Base-by-base conservation (phyloP, 1,140 invertebrate genomes). In the Formica selysi region DNA sequence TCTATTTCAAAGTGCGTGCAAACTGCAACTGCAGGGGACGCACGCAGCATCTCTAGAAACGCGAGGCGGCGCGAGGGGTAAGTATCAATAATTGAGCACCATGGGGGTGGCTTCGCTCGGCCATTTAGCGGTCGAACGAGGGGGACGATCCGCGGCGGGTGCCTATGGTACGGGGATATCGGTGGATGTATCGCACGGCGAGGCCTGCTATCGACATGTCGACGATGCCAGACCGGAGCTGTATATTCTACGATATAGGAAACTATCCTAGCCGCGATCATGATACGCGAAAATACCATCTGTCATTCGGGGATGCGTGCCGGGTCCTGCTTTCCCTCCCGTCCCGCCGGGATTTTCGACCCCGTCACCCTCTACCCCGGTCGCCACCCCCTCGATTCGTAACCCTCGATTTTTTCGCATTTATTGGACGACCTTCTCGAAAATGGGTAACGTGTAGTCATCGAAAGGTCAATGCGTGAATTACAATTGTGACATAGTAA, bases 151-250 rank as follows among this genome's bases (percentile, higher is more conserved):
- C 87, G 83, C 87, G 85, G 85, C 76, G 86, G 88, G 85, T 86
- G 86, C 86, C 70, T 85, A 90, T 90, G 86, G 89, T 91, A 91
- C 76, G 91, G 90, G 92, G 90, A 91, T 94, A 95, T 94, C 93
- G 92, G 91, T 90, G 91, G 92, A 93, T 94, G 94, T 94, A 94
- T 94, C 94, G 93, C 91, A 90, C 92, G 90, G 90, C 91, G 91
- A 92, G 91, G 93, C 92, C 94, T 95, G 95, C 92, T 95, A 95
- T 95, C 94, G 95, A 95, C 95, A 95, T 95, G 93, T 94, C 93
- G 93, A 93, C 91, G 91, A 93, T 94, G 92, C 92, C 90, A 91
- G 91, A 89, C 90, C 89, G 85, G 86, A 79, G 85, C 87, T 91
- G 87, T 92, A 91, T 92, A 91, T 92, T 89, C 89, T 85, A 90